Percentiles rank a stretch among this genome's conserved stretches.
Conservation (phyloP, 2,888 invertebrate genomes). For the Polymixis flavicincta region DNA sequence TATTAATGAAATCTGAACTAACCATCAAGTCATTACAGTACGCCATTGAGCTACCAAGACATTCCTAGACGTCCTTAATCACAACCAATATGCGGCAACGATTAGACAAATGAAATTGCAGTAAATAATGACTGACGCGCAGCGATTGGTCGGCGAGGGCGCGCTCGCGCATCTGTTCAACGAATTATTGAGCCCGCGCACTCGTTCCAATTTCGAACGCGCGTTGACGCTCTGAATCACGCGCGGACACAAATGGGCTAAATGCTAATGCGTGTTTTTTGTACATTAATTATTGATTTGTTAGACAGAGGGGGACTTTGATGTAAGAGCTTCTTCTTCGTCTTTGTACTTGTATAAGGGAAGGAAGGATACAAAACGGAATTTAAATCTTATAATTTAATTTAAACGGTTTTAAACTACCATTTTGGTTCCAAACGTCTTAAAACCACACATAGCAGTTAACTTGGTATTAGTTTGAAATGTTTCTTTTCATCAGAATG, state of each 20-base stretch:
- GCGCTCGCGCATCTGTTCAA: slow-evolving; percentile 84
- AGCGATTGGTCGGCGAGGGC: slow-evolving; percentile 70
- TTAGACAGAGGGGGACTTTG: slow-evolving; percentile 19
- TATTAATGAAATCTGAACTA: slow-evolving; percentile 39
- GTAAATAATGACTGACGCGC: slow-evolving; percentile 70
- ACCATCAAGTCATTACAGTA: slow-evolving; percentile 28
- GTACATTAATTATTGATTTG: slow-evolving; percentile 49
- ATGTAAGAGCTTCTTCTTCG: slow-evolving; percentile 23
- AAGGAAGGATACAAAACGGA: too few relatives aligned
- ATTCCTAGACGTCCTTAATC: slow-evolving; percentile 64
- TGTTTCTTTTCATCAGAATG: too few relatives aligned
- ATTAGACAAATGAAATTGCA: slow-evolving; percentile 80
- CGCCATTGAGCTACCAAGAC: slow-evolving; percentile 23
- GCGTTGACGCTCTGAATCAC: slow-evolving; percentile 71
- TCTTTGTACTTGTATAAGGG: background rate
- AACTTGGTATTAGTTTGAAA: too few relatives aligned
- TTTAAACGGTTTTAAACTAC: too few relatives aligned
- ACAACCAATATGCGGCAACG: slow-evolving; percentile 64
- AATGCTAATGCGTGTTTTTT: slow-evolving; percentile 60
- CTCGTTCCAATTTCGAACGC: slow-evolving; percentile 74
- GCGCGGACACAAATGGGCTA: slow-evolving; percentile 62
- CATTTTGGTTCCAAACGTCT: too few relatives aligned
- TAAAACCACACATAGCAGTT: too few relatives aligned
- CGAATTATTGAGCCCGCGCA: slow-evolving; percentile 81
- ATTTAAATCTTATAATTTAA: too few relatives aligned